Percentiles rank a stretch among this genome's conserved stretches.
phyloP scores from a whole-genome alignment of 2,888 invertebrate species.

The Anodontia alba region DNA sequence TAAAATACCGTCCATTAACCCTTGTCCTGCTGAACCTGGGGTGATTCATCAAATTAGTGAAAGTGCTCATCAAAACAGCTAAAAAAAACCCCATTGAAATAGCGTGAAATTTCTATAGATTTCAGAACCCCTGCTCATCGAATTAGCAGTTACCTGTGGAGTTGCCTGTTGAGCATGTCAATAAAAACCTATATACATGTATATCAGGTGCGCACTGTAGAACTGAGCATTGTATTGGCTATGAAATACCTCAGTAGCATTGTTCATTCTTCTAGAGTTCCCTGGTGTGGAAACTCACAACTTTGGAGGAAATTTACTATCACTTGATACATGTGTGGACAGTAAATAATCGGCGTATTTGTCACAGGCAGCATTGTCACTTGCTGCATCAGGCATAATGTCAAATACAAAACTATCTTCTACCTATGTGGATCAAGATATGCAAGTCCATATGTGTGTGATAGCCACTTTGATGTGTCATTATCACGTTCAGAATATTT shows the following conservation, averaged over 20 bases:
- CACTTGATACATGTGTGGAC: not conserved
- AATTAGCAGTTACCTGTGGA: not conserved
- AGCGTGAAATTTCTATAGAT: not conserved
- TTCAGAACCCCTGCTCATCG: not conserved
- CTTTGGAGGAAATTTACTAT: not conserved
- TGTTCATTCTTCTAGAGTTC: slow-evolving; percentile 1
- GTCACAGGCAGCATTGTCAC: not conserved
- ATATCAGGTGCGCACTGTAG: not conserved
- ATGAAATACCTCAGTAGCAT: not conserved
- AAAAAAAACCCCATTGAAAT: too few species aligned
- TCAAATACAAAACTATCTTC: not conserved
- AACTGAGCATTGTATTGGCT: not conserved
- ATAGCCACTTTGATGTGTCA: not conserved
- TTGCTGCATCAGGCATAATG: slow-evolving; percentile 1
- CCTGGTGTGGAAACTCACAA: not conserved
- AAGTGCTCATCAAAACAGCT: not conserved
- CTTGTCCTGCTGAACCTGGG: too few species aligned
- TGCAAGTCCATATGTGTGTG: not conserved
- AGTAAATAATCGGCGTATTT: not conserved
- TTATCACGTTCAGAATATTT: not conserved
- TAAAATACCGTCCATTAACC: too few species aligned
- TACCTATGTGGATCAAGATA: not conserved
- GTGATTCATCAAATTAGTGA: not conserved
- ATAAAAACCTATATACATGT: not conserved
- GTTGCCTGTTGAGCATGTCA: not conserved